Evolutionary conservation across 2,888 invertebrate genomes (phyloP), one percentile per base, ranked within the genome.

Genomic region (Cybosia mesomella): DNA sequence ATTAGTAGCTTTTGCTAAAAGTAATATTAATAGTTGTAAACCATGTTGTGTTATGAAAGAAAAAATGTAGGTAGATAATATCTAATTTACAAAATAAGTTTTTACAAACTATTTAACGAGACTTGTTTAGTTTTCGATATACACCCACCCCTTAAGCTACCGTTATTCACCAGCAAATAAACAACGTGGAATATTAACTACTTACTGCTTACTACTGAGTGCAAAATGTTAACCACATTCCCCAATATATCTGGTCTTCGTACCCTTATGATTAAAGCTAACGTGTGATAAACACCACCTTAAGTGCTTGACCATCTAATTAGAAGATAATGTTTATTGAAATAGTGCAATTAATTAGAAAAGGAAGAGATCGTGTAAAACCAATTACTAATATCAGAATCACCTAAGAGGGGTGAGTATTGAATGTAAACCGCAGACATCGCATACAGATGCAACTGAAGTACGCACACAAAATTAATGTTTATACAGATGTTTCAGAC

Each of bases 381-480:
- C 66, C 66, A 70, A 70, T 58, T 70, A 67, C 57, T 64, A 67
- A 70, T 49, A 67, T 70, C 55, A 55, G 55, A 36, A 65, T 65
- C 65, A 62, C 57, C 61, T 58, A 58, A 34, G 65, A 60, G 66
- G 70, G 64, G 63, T 58, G 58, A 66, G 63, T 53, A 53, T 66
- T 66, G 64, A 67, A 70, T 70, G 70, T 55, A 64, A 70, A 66
- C 64, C 70, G 70, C 70, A 70, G 70, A 70, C 70, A 66, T 64
- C 66, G 63, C 36, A 70, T 54, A 71, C 67, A 58, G 24, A 15
- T 36, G 49, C 58, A 62, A 64, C 39, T 24, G 55, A 55, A 28
- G 54, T 39, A 64, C 34, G 21, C 34, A 65, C 64, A 64, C 53
- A 57, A 28, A 24, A 58, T 49, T 34, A 58, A 34, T 34, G 65